Evolutionary conservation across 2,888 invertebrate genomes (phyloP).

Genomic region (Macrosiphum euphorbiae): DNA sequence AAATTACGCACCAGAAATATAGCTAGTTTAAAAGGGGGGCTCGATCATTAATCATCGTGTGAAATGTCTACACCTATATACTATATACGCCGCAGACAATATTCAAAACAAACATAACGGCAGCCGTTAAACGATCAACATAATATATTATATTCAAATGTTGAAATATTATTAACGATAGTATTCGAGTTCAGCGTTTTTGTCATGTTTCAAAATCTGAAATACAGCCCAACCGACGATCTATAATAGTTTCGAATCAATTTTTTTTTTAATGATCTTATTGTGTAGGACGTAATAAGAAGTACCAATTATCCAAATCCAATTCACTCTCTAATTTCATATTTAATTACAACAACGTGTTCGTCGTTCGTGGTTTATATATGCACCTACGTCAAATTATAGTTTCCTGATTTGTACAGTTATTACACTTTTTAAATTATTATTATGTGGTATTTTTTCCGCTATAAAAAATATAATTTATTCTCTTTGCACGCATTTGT

Average conservation of each 20-base stretch:
- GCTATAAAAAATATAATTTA: neutral
- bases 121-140: neutral
- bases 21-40: neutral
- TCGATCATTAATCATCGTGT: constrained; percentile 20
- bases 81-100: neutral
- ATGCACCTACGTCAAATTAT: neutral
- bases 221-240: neutral
- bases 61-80: neutral
- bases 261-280: too few species aligned
- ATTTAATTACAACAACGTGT: neutral
- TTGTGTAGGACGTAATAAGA: too few species aligned
- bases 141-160: neutral
- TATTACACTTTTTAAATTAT: neutral
- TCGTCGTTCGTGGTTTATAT: neutral
- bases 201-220: neutral
- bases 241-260: too few species aligned
- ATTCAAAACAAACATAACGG: neutral
- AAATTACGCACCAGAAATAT: neutral
- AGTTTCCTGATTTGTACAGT: neutral
- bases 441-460: neutral
- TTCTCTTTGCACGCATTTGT: neutral
- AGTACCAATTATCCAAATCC: too few species aligned
- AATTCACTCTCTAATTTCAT: neutral
- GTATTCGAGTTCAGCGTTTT: neutral
- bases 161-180: neutral